Evolutionary conservation across 2,888 invertebrate species (phyloP), one percentile per base, ranked within the genome.

Genomic region (Perizoma affinitatum): DNA sequence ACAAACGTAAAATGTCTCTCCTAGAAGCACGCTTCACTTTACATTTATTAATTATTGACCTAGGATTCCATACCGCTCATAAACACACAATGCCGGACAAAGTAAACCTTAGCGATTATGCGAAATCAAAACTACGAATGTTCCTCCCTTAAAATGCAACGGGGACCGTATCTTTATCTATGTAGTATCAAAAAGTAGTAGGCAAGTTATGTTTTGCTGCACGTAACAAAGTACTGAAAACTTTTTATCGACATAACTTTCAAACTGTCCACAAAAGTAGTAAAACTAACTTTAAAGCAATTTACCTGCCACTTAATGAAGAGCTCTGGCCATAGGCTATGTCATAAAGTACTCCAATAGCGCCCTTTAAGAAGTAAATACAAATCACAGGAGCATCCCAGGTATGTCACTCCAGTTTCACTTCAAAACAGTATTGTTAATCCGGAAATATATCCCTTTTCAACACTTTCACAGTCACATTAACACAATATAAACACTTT

Each of bases 311-410:
- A 87, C 86, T 83, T 80, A 79, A 68, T 61, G 66, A 60, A 54
- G 71, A 73, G 65, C 71, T 76, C 76, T 69, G 76, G 75, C 81
- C 85, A 80, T 79, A 81, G 64, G 75, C 82, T 84, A 84, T 79
- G 80, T 82, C 84, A 79, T 40, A 75, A 80, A 84, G 82, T 80
- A 73, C 69, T 78, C 49, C 6, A 69, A 71, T 61, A 82, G 84
- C 87, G 85, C 84, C 85, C 84, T 76, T 76, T 80, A 84, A 80
- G 89, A 91, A 87, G 90, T 90, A 92, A 92, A 92, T 91, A 92
- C 88, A 87, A 84, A 82, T 88, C 85, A 88, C 80, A 85, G 79
- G 81, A 87, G 83, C 86, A 87, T 87, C 84, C 85, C 74, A 83
- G 80, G 82, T 82, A 87, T 80, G 86, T 87, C 87, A 86, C 83